These are phyloP conservation scores for Amphilophus citrinellus DNA, from an alignment of 2,113 vertebrate species.

Conservation along the genomic window DNA sequence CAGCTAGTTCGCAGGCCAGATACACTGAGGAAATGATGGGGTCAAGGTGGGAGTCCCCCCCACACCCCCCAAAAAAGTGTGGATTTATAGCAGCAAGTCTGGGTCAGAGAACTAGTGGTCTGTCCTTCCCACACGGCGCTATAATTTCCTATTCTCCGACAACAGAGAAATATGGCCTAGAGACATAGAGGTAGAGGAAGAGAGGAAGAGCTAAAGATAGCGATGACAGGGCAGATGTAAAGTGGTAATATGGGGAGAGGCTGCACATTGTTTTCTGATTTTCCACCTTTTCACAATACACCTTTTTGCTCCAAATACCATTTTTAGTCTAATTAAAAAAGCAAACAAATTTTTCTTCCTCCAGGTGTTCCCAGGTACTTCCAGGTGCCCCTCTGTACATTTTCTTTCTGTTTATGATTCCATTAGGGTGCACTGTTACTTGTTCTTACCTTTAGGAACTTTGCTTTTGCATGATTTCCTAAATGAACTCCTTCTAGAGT, in stretches of 20 bases:
- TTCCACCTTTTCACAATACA: background rate
- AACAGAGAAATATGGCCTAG: slow-evolving; percentile 59
- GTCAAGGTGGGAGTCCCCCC: slow-evolving; percentile 44
- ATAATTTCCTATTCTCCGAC: slow-evolving; percentile 69
- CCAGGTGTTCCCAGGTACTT: background rate
- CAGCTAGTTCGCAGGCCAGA: slow-evolving; percentile 39
- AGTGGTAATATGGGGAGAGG: background rate
- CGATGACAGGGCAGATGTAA: slow-evolving; percentile 33
- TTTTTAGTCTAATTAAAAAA: background rate
- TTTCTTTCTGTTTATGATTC: background rate
- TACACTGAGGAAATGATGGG: slow-evolving; percentile 44
- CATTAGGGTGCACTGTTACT: background rate
- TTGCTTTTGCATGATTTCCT: background rate
- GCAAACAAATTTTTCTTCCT: background rate
- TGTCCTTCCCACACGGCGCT: slow-evolving; percentile 47
- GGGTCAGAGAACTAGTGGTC: slow-evolving; percentile 48
- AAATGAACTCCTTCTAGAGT: background rate
- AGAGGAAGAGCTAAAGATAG: slow-evolving; percentile 56
- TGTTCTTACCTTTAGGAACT: background rate
- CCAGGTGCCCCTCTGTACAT: background rate
- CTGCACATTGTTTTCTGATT: background rate
- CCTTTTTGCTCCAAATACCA: background rate
- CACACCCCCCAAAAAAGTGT: slow-evolving; percentile 12
- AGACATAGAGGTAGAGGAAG: slow-evolving; percentile 20
- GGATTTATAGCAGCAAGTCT: slow-evolving; percentile 65